Base-by-base conservation (phyloP, 1,140 invertebrate species). In the Lasioglossum baleicum region DNA sequence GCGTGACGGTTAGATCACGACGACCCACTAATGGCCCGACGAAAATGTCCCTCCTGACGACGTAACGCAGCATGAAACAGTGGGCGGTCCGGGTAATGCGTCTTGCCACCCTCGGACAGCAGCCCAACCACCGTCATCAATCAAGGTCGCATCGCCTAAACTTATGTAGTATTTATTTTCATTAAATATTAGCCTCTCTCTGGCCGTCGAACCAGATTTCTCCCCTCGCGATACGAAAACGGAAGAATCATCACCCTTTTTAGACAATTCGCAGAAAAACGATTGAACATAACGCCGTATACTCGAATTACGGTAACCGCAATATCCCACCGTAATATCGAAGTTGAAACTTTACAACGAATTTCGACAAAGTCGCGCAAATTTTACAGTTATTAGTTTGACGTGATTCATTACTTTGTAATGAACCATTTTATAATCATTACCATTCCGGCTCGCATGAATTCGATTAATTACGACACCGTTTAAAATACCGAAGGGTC, bases 101-200 rank as follows among this genome's bases (percentile, higher is more conserved):
- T 93, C 92, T 92, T 92, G 88, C 89, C 88, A 92, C 91, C 92
- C 92, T 92, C 89, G 79, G 89, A 91, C 90, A 89, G 90, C 75
- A 83, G 81, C 83, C 88, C 76, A 56, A 88, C 90, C 88, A 79
- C 89, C 88, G 91, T 93, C 92, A 93, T 93, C 92, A 91, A 93
- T 93, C 92, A 92, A 89, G 82, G 80, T 87, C 88, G 86, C 87
- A 86, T 87, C 82, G 87, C 77, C 77, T 88, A 88, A 93, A 90
- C 91, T 92, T 92, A 92, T 92, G 88, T 89, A 91, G 92, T 92
- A 93, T 93, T 93, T 93, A 92, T 93, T 93, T 92, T 92, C 91
- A 93, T 93, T 92, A 93, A 86, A 89, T 88, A 84, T 81, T 81
- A 83, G 81, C 80, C 76, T 60, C 83, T 48, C 65, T 77, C 51